Percentiles rank a stretch among this genome's conserved stretches.
Evolutionary conservation across 2,888 invertebrate species (phyloP).

Genomic region (Tuberolachnus salignus): DNA sequence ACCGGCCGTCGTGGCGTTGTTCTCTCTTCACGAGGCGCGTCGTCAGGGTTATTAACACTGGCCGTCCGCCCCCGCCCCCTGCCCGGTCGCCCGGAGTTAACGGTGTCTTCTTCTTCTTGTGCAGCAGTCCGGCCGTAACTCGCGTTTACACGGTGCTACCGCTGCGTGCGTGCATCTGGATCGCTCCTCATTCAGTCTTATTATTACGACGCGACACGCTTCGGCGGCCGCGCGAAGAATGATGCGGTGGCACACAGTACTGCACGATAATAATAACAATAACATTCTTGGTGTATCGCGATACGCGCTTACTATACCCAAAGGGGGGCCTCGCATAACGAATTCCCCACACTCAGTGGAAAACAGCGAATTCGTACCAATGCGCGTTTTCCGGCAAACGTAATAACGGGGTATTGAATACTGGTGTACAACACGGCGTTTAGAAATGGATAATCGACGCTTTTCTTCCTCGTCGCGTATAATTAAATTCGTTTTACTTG

Average conservation of each 20-base stretch:
- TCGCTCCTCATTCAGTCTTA: conserved; percentile 8
- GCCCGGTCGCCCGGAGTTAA: conserved; percentile 35
- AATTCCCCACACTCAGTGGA: background rate
- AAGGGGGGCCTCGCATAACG: background rate
- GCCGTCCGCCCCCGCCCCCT: conserved; percentile 18
- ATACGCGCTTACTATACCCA: background rate
- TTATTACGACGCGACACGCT: background rate
- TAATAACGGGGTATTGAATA: background rate
- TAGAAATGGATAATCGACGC: background rate
- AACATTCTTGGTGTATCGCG: background rate
- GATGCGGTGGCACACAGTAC: background rate
- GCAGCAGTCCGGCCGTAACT: background rate
- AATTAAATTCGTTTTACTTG: too few relatives aligned
- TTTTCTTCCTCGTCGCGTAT: background rate
- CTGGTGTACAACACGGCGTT: background rate
- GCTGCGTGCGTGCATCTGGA: background rate
- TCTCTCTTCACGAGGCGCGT: background rate
- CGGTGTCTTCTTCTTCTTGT: conserved; percentile 46
- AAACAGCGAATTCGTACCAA: background rate
- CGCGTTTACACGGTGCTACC: background rate
- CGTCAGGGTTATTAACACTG: conserved; percentile 52
- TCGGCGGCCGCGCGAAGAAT: background rate
- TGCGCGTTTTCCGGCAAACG: background rate
- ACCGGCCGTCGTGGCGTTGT: too few relatives aligned
- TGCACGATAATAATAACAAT: background rate